Evolutionary conservation across 2,113 vertebrate species (phyloP).

Genomic region (Rousettus leschenaultii): DNA sequence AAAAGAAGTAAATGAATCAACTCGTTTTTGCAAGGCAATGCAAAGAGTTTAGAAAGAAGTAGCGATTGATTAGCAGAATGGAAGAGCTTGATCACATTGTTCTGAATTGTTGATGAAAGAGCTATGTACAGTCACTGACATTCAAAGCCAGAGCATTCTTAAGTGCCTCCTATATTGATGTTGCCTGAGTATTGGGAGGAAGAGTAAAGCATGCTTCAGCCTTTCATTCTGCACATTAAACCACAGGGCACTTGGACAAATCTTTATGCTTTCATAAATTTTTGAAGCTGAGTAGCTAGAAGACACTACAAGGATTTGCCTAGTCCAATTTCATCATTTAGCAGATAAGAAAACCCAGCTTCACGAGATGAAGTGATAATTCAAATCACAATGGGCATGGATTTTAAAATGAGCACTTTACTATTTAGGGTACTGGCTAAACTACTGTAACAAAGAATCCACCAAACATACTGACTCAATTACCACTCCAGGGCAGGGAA

Average conservation of each 20-base stretch:
- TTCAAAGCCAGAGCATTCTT: background rate
- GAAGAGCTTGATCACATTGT: background rate
- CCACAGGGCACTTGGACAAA: background rate
- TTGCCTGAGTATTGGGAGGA: background rate
- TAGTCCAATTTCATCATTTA: background rate
- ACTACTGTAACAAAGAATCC: background rate
- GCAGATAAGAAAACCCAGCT: background rate
- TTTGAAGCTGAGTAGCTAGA: background rate
- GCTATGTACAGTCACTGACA: background rate
- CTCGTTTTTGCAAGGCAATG: background rate
- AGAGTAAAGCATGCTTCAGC: background rate
- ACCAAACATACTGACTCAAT: background rate
- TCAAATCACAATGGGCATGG: background rate
- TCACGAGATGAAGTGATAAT: background rate
- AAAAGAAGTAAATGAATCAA: background rate
- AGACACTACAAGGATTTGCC: background rate
- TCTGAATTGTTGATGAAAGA: constrained; percentile 29
- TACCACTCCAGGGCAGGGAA: background rate
- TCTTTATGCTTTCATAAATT: background rate
- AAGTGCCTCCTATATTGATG: background rate
- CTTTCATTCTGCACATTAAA: background rate
- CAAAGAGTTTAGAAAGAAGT: background rate
- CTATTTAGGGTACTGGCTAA: background rate
- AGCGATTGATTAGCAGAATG: background rate
- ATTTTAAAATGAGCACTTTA: background rate